Base-by-base conservation (phyloP, 2,888 invertebrate species). In the Temnothorax ravouxi region DNA sequence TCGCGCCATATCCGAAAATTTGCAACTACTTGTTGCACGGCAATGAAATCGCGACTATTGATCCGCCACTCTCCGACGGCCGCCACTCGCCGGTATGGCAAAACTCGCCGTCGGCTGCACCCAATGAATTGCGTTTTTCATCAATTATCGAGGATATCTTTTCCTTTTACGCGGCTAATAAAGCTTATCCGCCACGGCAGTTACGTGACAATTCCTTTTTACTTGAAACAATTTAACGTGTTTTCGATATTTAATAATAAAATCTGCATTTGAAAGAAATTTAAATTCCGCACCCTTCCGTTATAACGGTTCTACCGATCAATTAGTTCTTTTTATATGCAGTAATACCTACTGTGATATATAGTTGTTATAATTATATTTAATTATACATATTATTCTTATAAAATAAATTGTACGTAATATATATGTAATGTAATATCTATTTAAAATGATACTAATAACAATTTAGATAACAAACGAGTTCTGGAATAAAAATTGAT, bases 21-120 rank as follows among this genome's bases (percentile, higher is more conserved):
- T 87, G 80, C 87, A 87, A 87, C 87, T 79, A 87, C 87, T 87
- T 87, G 87, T 87, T 87, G 87, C 87, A 77, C 56, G 41, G 29
- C 75, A 66, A 71, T 76, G 61, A 86, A 80, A 72, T 84, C 67
- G 25, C 82, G 52, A 82, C 59, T 79, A 84, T 82, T 79, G 79
- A 87, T 79, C 54, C 44, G 29, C 29, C 11, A 15, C 9, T 77
- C 34, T 34, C 54, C 21, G 29, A 3, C 13, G 64, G 25, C 25
- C 34, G 29, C 18, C 29, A 62, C 21, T 75, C 50, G 54, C 47
- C 47, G 62, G 21, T 54, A 52, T 18, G 18, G 21, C 21, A 18
- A 75, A 62, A 75, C 50, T 50, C 34, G 38, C 21, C 50, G 3
- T 62, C 38, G 62, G 34, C 6, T 62, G 50, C 62, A 18, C 21